Evolutionary conservation across 2,888 invertebrate species (phyloP).

Genomic region (Nomada goodeniana): DNA sequence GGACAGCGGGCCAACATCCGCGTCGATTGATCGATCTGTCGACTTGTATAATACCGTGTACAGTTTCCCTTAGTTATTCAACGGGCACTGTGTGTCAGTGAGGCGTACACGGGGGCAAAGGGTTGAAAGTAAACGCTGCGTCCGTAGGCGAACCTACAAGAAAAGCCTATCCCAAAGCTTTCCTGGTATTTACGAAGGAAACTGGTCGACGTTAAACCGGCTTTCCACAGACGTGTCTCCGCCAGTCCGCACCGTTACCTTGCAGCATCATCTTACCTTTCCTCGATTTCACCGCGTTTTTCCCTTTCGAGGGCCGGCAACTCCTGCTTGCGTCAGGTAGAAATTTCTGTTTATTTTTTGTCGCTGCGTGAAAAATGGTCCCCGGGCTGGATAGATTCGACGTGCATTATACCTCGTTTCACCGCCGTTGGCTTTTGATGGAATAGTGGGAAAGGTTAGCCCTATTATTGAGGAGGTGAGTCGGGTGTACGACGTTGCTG

Average conservation of each 20-base stretch:
- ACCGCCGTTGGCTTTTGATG: not conserved
- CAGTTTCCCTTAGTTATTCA: not conserved
- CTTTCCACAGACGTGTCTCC: conserved; percentile 22
- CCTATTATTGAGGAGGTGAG: too few species aligned
- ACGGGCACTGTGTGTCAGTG: not conserved
- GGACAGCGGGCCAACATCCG: too few species aligned
- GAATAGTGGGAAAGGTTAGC: not conserved
- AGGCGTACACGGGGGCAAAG: not conserved
- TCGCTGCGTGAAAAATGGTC: too few species aligned
- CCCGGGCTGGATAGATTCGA: too few species aligned
- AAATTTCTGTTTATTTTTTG: conserved; percentile 23
- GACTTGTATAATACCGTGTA: too few species aligned
- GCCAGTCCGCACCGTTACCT: conserved; percentile 41
- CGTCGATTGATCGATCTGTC: too few species aligned
- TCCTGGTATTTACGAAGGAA: conserved; percentile 31
- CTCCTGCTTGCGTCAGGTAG: conserved; percentile 47
- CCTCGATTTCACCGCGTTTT: conserved; percentile 23
- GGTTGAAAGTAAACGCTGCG: conserved; percentile 22
- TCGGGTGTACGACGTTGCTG: too few species aligned
- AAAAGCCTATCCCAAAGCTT: conserved; percentile 7
- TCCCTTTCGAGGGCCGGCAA: conserved; percentile 43
- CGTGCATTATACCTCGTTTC: not conserved
- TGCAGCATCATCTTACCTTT: conserved; percentile 13
- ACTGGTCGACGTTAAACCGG: conserved; percentile 33
- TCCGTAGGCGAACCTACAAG: conserved; percentile 9